Evolutionary conservation across 2,888 invertebrate genomes (phyloP), one percentile per base, ranked within the genome.

Genomic region (Heliconius hortense): DNA sequence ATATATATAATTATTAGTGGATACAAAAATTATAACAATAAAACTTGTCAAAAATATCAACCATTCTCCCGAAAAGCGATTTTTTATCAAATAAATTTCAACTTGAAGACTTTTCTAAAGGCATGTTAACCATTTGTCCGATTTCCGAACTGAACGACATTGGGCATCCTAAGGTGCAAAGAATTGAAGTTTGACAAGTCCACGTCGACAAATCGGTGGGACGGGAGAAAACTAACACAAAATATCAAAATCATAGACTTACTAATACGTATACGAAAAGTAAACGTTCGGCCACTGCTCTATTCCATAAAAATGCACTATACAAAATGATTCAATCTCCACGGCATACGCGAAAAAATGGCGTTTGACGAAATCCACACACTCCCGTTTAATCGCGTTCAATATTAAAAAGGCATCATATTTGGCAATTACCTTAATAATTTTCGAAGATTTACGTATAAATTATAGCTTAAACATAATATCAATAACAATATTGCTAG

Each of bases 371-470:
- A 62, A 28, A 39, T 39, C 21, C 60, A 71, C 43, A 62, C 71
- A 71, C 71, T 71, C 71, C 39, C 71, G 71, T 39, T 43, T 21
- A 56, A 10, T n/a, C 56, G 56, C 56, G 56, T 0, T 43, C 60
- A 11, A 39, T 71, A 60, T 21, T 18, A 71, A 43, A 43, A 39
- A 24, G 35, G 8, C 11, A 43, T 31, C 24, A 35, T 69, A 71
- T 62, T 24, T 28, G 13, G 53, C 39, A 39, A 71, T 26, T 60
- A 60, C 66, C 43, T 26, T 53, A 48, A 28, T 39, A 68, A 53
- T 43, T 35, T 31, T 56, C 56, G 56, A 56, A 69, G 53, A 43
- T 72, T 76, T 76, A 75, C 75, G 66, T 73, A 72, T 63, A 43
- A 63, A 26, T 75, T 76, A 60, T 10, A 28, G 68, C 71, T 72